Base-by-base conservation (phyloP, 2,888 invertebrate species). In the Drosophila parthenogenetica region DNA sequence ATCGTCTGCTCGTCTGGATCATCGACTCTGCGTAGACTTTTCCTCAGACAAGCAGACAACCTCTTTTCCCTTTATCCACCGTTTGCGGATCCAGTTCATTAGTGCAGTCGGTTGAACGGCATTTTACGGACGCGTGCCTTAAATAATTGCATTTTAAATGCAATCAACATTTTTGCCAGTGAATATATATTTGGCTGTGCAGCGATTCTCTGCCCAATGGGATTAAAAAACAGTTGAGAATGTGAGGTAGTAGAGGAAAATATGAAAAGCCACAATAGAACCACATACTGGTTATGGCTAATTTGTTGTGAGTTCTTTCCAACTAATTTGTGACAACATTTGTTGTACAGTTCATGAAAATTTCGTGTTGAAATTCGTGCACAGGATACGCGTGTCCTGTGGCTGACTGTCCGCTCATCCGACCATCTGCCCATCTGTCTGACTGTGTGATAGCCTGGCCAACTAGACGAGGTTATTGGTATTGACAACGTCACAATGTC, bases 111-210 rank as follows among this genome's bases (percentile, higher is more conserved):
- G 87, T 74, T 87, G 87, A 72, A 69, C 75, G 87, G 77, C 82
- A 89, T 81, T 89, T 85, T 81, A 77, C 89, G 89, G 84, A 73
- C 79, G 77, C 85, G 70, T 82, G 89, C 69, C 69, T 85, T 82
- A 87, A 87, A 85, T 85, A 85, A 89, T 89, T 87, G 89, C 88
- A 85, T 85, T 85, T 85, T 66, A 87, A 87, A 84, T 87, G 87
- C 87, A 89, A 84, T 89, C 78, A 80, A 83, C 72, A 80, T 77
- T 64, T 63, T 60, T 66, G 65, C 7, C 42, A 59, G 59, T 51
- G 49, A 45, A 76, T 54, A 64, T 55, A 61, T 73, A 29, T 29
- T 59, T 46, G 57, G 39, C 14, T 22, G 53, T 50, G 14, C 58
- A 43, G 50, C 48, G 49, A 77, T 70, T 77, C n/a, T 13, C 45